A percentile compares a stretch with the other conserved stretches of the same genome.
These are phyloP conservation scores for Plumapathes pennacea DNA, from an alignment of 92 coral and sea anemone species.

Conservation along the genomic window DNA sequence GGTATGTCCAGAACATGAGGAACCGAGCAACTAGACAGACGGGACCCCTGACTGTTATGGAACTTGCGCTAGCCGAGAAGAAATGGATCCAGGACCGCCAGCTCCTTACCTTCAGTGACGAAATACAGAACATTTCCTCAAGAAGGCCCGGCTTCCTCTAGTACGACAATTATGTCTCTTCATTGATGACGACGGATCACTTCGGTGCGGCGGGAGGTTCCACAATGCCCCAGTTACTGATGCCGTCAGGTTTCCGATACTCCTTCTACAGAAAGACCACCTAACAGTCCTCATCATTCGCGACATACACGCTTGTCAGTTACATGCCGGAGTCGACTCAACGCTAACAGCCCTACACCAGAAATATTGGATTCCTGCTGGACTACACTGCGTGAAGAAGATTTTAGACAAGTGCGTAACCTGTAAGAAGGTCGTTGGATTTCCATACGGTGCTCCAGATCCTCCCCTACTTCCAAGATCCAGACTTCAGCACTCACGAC, in stretches of 20 bases:
- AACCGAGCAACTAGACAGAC: neutral
- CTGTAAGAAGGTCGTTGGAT: conserved; percentile 7
- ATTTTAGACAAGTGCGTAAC: neutral
- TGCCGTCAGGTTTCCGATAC: conserved; percentile 22
- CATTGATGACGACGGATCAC: conserved; percentile 19
- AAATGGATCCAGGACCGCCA: conserved; percentile 31
- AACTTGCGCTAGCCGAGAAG: conserved; percentile 20
- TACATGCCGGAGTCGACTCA: conserved; percentile 35
- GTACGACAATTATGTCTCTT: conserved; percentile 32
- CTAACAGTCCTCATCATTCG: conserved; percentile 21
- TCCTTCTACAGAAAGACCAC: conserved; percentile 28
- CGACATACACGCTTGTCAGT: conserved; percentile 19
- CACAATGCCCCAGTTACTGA: conserved; percentile 29
- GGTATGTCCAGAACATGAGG: conserved; percentile 25
- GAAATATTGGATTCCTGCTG: conserved; percentile 31
- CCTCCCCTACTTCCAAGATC: conserved; percentile 16
- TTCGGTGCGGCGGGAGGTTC: conserved; percentile 49
- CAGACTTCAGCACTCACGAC: conserved; percentile 26
- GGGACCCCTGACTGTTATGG: conserved; percentile 17
- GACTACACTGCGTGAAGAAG: conserved; percentile 21
- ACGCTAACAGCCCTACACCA: conserved; percentile 33
- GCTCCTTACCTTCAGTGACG: conserved; percentile 1
- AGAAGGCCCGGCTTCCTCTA: conserved; percentile 10
- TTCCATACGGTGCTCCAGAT: conserved; percentile 24
- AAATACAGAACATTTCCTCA: neutral